phyloP scores from a whole-genome alignment of 2,113 vertebrate genomes.

The Galemys pyrenaicus region DNA sequence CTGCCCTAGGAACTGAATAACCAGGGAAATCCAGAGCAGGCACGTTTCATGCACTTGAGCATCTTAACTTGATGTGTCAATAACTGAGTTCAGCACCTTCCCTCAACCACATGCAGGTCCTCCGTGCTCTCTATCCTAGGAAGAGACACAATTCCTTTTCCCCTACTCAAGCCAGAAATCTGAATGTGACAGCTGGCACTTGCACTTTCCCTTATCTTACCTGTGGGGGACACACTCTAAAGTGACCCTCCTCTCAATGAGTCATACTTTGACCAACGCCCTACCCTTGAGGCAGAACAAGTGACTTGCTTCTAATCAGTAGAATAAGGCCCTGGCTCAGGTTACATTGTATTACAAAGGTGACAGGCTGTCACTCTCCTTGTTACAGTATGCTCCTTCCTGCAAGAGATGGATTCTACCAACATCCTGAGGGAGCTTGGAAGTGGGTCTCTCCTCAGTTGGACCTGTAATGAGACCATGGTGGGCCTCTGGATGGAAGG shows the following conservation, averaged over 20 bases:
- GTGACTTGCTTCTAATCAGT: not conserved
- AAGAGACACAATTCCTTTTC: not conserved
- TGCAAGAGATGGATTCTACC: not conserved
- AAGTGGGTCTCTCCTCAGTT: not conserved
- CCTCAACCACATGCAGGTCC: not conserved
- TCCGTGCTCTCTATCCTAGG: not conserved
- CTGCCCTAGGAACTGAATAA: not conserved
- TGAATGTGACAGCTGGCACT: not conserved
- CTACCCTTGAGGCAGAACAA: not conserved
- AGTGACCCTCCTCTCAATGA: not conserved
- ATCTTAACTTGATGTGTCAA: not conserved
- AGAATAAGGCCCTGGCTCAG: not conserved
- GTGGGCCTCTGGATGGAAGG: not conserved
- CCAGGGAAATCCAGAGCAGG: not conserved
- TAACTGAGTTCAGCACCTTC: not conserved
- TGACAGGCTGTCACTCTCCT: not conserved
- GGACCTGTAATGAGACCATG: not conserved
- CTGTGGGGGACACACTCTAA: not conserved
- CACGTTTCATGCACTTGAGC: not conserved
- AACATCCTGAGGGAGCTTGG: not conserved
- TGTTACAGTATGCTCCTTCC: not conserved
- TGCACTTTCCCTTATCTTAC: not conserved
- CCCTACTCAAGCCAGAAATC: slow-evolving; percentile 1
- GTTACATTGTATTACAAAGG: not conserved
- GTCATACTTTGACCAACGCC: not conserved